phyloP scores from a whole-genome alignment of 2,797 vertebrate genomes.

The Karalla daura region DNA sequence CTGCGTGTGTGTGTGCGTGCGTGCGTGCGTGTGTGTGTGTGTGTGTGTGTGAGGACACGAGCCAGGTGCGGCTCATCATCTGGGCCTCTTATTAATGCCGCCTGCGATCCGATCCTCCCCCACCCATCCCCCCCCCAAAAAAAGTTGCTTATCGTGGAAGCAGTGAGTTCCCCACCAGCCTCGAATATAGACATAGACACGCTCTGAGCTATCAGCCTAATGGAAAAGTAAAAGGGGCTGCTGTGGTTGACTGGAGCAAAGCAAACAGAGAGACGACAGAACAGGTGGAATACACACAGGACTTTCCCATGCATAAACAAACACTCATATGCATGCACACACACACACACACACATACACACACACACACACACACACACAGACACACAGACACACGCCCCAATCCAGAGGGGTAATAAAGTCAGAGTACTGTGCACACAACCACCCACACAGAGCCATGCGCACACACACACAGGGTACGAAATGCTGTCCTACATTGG shows the following conservation, averaged over 20 bases:
- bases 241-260: constrained; percentile 68
- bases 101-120: constrained; percentile 21
- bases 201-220: constrained; percentile 68
- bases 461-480: not conserved
- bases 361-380: constrained; percentile 42
- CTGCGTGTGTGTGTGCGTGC: constrained; percentile 28
- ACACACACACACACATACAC: constrained; percentile 45
- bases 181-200: constrained; percentile 29
- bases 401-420: constrained; percentile 25
- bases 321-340: constrained; percentile 4
- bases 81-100: constrained; percentile 37
- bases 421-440: constrained; percentile 42
- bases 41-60: constrained; percentile 30
- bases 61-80: constrained; percentile 22
- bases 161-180: constrained; percentile 47
- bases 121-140: too few species aligned
- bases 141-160: constrained; percentile 60
- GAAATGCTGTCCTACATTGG: too few species aligned
- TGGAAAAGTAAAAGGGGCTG: constrained; percentile 71
- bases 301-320: constrained; percentile 42
- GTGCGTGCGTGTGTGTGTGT: too few species aligned
- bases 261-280: constrained; percentile 67
- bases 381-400: constrained; percentile 20
- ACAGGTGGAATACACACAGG: constrained; percentile 67
- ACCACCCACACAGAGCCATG: constrained; percentile 24